Conservation (phyloP, 2,113 vertebrate species). For the Acanthochromis polyacanthus region DNA sequence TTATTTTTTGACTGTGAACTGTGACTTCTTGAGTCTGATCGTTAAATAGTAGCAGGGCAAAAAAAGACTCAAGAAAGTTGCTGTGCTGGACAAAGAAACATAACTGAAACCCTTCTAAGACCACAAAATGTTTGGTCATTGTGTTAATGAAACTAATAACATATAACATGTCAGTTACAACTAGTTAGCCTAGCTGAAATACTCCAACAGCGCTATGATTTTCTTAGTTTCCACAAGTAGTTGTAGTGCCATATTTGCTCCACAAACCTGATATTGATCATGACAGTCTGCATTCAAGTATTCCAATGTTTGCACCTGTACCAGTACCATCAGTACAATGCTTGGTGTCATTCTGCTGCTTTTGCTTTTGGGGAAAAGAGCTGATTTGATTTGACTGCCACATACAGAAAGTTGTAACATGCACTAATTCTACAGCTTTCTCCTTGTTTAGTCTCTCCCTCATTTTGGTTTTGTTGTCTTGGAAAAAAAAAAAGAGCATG, state of each 20-base stretch:
- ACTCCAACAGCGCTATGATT: not conserved
- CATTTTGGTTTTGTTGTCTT: constrained; percentile 38
- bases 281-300: not conserved
- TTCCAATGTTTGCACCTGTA: not conserved
- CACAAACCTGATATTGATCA: not conserved
- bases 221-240: not conserved
- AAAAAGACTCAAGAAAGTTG: not conserved
- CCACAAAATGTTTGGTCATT: not conserved
- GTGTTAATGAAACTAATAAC: not conserved
- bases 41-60: not conserved
- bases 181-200: not conserved
- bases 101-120: not conserved
- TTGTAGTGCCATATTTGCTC: not conserved
- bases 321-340: not conserved
- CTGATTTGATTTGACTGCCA: not conserved
- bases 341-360: not conserved
- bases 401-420: not conserved
- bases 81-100: not conserved
- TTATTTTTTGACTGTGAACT: not conserved
- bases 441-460: constrained; percentile 8
- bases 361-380: not conserved
- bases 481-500: constrained; percentile 55
- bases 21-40: not conserved
- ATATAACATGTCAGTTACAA: constrained; percentile 1
- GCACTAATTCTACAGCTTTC: not conserved